Percentiles rank a stretch among this genome's conserved stretches.
Evolutionary conservation across 2,113 vertebrate species (phyloP).

Genomic region (Anguilla japonica): DNA sequence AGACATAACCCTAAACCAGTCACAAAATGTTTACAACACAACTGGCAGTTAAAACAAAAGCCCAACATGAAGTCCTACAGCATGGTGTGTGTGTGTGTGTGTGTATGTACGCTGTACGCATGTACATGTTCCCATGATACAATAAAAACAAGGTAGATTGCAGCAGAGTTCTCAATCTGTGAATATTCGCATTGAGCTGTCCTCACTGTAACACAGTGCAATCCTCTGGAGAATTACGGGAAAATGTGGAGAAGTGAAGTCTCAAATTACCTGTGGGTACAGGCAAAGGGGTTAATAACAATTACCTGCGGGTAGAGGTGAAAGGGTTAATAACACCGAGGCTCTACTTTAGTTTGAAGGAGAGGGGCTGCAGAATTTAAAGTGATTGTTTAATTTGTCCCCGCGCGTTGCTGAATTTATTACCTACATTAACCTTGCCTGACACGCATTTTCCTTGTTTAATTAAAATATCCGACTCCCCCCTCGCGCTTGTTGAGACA

Average conservation of each 20-base stretch:
- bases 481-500: conserved; percentile 69
- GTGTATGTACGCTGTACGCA: conserved; percentile 22
- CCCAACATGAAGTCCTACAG: not conserved
- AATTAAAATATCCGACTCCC: conserved; percentile 58
- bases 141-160: not conserved
- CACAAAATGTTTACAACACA: not conserved
- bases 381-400: conserved; percentile 44
- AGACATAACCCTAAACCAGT: not conserved
- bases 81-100: conserved; percentile 12
- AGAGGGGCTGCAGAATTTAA: conserved; percentile 19
- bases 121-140: conserved; percentile 12
- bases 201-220: not conserved
- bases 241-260: no score
- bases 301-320: not conserved
- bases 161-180: not conserved
- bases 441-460: conserved; percentile 61
- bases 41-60: not conserved
- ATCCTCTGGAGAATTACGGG: not conserved
- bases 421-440: conserved; percentile 70
- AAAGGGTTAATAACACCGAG: not conserved
- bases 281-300: no score
- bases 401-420: conserved; percentile 66
- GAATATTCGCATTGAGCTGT: not conserved
- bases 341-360: not conserved
- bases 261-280: no score